Base-by-base conservation (phyloP, 2,797 vertebrate species). In the Rhabdomys pumilio region DNA sequence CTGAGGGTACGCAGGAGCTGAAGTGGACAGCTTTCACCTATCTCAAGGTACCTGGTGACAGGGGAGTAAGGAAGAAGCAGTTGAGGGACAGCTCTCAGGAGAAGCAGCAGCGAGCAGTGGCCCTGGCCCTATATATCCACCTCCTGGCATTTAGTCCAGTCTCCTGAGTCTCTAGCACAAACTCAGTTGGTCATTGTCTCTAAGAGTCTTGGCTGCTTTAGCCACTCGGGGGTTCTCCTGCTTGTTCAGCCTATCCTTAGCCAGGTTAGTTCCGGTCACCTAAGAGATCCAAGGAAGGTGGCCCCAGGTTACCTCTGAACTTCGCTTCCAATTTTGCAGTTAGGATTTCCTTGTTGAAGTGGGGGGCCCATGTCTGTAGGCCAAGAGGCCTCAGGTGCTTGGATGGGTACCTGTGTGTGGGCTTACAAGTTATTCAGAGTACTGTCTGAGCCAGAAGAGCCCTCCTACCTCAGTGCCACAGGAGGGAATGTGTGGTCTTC, bases 21-120 rank as follows among this genome's bases (percentile, higher is more conserved):
- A 99, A 99, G 98, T 99, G 99, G 99, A 99, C 99, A 0, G 99
- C 99, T 1, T 99, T 99, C 98, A 99, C 99, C 10, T 99, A 99
- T 98, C 99, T 99, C 73, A 99, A 99, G 99, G 99, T 99, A 72
- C 96, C 44, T 14, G 2, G 88, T 59, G 50, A 12, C 2, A 0
- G 6, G 80, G 53, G 53, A 34, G 69, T 5, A 19, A 3, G 17
- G 13, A 44, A 50, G 86, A 57, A 9, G 31, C 53, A 41, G 4
- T 20, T 24, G 50, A 10, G 73, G 44, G 69, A 38, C 12, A 67
- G 38, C 59, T 84, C 81, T 84, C 3, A 83, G 90, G 80, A 84
- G 34, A 84, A 87, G 24, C 14, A 5, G n/a, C 0, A 7, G 15
- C 20, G 15, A 44, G 34, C 41, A 50, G 50, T 12, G 67, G 55